These are phyloP conservation scores for Meriones psammophilus DNA, from an alignment of 2,797 vertebrate genomes.

Conservation along the genomic window DNA sequence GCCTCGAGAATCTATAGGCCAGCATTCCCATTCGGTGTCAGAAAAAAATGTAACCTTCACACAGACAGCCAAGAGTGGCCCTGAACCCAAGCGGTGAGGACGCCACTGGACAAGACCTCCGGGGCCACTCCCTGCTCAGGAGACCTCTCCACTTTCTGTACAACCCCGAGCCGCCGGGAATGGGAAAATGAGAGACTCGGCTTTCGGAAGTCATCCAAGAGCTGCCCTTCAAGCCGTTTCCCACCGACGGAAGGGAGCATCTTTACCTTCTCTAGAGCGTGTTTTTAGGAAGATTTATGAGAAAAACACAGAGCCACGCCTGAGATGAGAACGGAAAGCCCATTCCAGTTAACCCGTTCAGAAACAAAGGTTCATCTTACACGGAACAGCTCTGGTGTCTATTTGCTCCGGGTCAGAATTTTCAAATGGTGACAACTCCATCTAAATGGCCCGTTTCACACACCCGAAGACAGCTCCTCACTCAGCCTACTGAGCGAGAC, in stretches of 20 bases:
- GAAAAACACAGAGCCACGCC: constrained; percentile 75
- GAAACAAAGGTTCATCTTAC: constrained; percentile 10
- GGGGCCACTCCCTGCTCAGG: background rate
- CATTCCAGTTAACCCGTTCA: constrained; percentile 30
- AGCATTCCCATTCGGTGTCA: background rate
- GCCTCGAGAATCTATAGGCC: accelerated
- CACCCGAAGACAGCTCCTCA: background rate
- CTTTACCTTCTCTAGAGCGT: constrained; percentile 44
- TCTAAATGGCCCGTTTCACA: background rate
- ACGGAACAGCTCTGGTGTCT: background rate
- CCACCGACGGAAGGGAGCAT: constrained; percentile 55
- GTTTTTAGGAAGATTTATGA: constrained; percentile 14
- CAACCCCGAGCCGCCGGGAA: constrained; percentile 18
- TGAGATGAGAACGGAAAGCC: constrained; percentile 55
- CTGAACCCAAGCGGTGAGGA: too few relatives aligned
- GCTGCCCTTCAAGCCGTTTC: background rate
- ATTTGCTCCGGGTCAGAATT: background rate
- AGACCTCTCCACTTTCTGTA: constrained; percentile 24
- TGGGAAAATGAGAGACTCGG: constrained; percentile 71
- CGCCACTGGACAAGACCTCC: background rate
- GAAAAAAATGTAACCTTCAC: background rate
- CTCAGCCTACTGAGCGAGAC: background rate
- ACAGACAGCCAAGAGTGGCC: accelerated
- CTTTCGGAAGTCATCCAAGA: constrained; percentile 64
- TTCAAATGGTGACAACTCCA: constrained; percentile 22